phyloP scores from a whole-genome alignment of 92 coral and sea anemone genomes.

The Virgularia gustaviana region DNA sequence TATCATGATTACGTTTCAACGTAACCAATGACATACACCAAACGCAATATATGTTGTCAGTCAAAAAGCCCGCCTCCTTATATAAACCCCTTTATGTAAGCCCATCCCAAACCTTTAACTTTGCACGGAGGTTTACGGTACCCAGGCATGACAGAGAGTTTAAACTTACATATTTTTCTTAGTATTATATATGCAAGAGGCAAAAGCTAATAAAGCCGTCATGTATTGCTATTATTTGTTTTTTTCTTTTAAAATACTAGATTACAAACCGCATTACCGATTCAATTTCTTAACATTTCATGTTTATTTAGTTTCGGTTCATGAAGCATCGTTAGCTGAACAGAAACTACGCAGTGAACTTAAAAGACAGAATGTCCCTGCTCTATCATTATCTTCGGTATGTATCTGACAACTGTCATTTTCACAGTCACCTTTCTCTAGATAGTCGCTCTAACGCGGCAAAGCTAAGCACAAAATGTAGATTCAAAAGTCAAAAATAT shows the following conservation, averaged over 20 bases:
- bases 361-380: conserved; percentile 73
- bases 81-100: too few species aligned
- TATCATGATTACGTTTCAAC: too few species aligned
- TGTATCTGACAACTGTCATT: too few species aligned
- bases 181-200: neutral
- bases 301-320: conserved; percentile 72
- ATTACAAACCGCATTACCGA: neutral
- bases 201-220: neutral
- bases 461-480: too few species aligned
- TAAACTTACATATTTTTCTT: too few species aligned
- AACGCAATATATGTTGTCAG: too few species aligned
- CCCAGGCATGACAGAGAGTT: neutral
- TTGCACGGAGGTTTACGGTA: neutral
- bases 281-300: neutral
- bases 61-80: too few species aligned
- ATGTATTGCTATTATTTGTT: neutral
- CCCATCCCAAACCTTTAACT: neutral
- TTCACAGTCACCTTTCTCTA: too few species aligned
- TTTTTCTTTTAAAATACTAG: neutral
- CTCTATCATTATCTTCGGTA: conserved; percentile 67
- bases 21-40: too few species aligned
- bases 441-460: too few species aligned
- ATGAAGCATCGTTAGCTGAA: conserved; percentile 89
- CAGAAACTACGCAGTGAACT: conserved; percentile 86
- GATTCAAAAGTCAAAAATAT: too few species aligned